These are phyloP conservation scores for Chrysina gloriosa DNA, from an alignment of 2,888 invertebrate genomes.

Conservation along the genomic window DNA sequence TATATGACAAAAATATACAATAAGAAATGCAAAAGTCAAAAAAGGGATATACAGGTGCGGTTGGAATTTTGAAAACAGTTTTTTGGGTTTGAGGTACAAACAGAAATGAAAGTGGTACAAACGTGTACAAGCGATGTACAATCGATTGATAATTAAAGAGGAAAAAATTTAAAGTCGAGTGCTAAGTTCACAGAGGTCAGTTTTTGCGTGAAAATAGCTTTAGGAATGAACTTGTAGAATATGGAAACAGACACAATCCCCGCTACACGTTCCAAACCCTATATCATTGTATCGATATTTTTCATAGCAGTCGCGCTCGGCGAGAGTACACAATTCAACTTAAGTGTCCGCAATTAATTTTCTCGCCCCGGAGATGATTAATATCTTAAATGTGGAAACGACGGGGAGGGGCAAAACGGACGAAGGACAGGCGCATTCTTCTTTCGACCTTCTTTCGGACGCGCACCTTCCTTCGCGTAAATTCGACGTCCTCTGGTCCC, in stretches of 20 bases:
- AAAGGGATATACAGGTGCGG: no score
- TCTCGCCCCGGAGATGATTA: conserved; percentile 30
- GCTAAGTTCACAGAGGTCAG: no score
- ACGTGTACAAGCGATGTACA: no score
- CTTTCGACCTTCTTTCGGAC: conserved; percentile 33
- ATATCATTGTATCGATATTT: conserved; percentile 34
- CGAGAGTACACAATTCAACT: conserved; percentile 26
- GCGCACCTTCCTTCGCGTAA: neutral
- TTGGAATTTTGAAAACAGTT: no score
- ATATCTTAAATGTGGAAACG: conserved; percentile 37
- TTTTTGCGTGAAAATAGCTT: no score
- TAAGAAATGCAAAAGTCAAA: no score
- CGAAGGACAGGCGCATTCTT: conserved; percentile 25
- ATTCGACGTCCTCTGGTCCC: conserved; percentile 21
- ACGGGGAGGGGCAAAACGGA: conserved; percentile 14
- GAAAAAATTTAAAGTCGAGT: no score
- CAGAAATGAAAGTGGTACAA: no score
- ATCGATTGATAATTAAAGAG: no score
- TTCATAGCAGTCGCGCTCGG: conserved; percentile 13
- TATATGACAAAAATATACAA: no score
- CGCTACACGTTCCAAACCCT: neutral
- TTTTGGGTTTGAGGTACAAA: no score
- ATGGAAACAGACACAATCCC: neutral
- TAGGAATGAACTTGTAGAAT: neutral
- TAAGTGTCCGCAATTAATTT: conserved; percentile 34